A percentile compares a stretch with the other conserved stretches of the same genome.
phyloP scores from a whole-genome alignment of 2,888 invertebrate genomes.

The Papilio elwesi region DNA sequence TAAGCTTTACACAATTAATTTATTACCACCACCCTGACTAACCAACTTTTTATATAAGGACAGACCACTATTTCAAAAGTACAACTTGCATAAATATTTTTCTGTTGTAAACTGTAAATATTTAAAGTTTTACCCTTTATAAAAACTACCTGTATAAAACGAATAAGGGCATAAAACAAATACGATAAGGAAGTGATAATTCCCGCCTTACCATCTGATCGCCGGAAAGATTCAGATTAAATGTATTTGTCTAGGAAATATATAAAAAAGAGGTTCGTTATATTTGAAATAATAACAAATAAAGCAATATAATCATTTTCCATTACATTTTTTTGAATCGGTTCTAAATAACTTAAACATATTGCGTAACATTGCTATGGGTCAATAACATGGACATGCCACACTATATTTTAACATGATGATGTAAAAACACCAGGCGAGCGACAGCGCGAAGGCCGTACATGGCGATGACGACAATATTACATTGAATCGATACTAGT shows the following conservation, averaged over 20 bases:
- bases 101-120: too few relatives aligned
- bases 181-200: conserved; percentile 6
- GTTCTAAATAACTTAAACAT: not conserved
- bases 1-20: too few relatives aligned
- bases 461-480: conserved; percentile 45
- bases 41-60: too few relatives aligned
- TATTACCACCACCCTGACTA: too few relatives aligned
- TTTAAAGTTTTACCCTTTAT: too few relatives aligned
- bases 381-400: conserved; percentile 14
- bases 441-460: conserved; percentile 22
- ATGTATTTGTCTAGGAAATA: not conserved
- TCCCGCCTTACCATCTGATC: not conserved
- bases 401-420: conserved; percentile 16
- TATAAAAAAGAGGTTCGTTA: too few relatives aligned
- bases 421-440: conserved; percentile 11
- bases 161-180: not conserved
- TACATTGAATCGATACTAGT: conserved; percentile 49
- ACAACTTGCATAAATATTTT: too few relatives aligned
- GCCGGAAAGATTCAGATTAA: not conserved
- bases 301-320: too few relatives aligned
- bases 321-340: too few relatives aligned
- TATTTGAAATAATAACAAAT: too few relatives aligned
- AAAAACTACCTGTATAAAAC: not conserved
- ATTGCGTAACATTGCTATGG: conserved; percentile 44
- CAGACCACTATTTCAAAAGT: not conserved